phyloP scores from a whole-genome alignment of 2,888 invertebrate genomes.

The Neoscelio sp. region DNA sequence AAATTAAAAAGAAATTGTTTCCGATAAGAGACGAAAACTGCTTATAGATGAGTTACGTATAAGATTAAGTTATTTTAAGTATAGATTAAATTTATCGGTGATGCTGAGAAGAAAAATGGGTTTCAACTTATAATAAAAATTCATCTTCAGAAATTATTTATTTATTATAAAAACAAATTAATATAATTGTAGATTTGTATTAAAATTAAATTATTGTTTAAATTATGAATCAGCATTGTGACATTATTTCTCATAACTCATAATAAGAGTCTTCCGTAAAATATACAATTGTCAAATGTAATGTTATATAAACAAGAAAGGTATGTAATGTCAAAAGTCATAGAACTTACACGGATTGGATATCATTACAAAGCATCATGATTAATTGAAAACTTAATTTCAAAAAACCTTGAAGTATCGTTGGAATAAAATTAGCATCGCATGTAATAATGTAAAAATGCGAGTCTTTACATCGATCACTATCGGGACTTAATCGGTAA shows the following conservation, averaged over 20 bases:
- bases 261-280: background rate
- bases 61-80: constrained; percentile 20
- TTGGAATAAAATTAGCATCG: constrained; percentile 45
- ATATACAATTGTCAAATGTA: background rate
- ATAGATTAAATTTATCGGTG: constrained; percentile 1
- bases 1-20: constrained; percentile 27
- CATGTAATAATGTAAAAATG: constrained; percentile 24
- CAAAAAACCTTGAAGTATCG: constrained; percentile 36
- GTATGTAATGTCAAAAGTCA: constrained; percentile 20
- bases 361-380: constrained; percentile 23
- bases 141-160: background rate
- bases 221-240: too few species aligned
- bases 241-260: background rate
- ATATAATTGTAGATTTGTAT: too few species aligned
- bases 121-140: background rate
- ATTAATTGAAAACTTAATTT: constrained; percentile 39
- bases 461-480: constrained; percentile 6
- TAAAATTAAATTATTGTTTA: too few species aligned
- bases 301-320: constrained; percentile 18
- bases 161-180: constrained; percentile 1
- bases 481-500: background rate
- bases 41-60: background rate
- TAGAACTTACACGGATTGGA: constrained; percentile 5
- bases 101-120: background rate
- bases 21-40: constrained; percentile 23